Evolutionary conservation across 1,140 invertebrate species (phyloP).

Genomic region (Drosophila orosa): DNA sequence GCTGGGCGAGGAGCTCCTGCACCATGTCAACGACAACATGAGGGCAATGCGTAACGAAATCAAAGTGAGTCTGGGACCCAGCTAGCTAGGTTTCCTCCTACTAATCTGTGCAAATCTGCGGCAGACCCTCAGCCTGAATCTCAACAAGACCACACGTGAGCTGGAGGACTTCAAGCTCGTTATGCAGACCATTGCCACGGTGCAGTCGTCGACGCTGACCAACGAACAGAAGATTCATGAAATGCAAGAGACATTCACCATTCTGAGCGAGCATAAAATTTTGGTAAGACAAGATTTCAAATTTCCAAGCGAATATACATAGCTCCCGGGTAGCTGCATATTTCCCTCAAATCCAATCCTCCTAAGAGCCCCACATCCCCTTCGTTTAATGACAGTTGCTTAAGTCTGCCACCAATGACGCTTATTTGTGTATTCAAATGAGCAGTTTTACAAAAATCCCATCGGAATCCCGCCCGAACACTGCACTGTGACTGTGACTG

Average conservation of each 20-base stretch:
- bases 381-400: slow-evolving; percentile 58
- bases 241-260: slow-evolving; percentile 87
- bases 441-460: slow-evolving; percentile 77
- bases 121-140: slow-evolving; percentile 86
- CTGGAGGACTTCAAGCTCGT: slow-evolving; percentile 93
- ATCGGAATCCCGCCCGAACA: slow-evolving; percentile 38
- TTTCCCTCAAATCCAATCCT: slow-evolving; percentile 26
- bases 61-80: slow-evolving; percentile 61
- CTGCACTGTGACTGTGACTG: slow-evolving; percentile 24
- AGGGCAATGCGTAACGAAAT: slow-evolving; percentile 86
- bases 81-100: slow-evolving; percentile 1
- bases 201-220: slow-evolving; percentile 90
- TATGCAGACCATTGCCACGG: slow-evolving; percentile 91
- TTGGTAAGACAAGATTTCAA: slow-evolving; percentile 79
- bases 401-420: slow-evolving; percentile 45
- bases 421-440: slow-evolving; percentile 82
- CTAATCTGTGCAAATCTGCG: slow-evolving; percentile 39
- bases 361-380: slow-evolving; percentile 33
- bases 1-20: slow-evolving; percentile 87
- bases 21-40: slow-evolving; percentile 87
- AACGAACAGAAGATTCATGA: slow-evolving; percentile 90
- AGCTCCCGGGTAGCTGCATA: background rate
- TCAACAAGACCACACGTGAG: slow-evolving; percentile 89
- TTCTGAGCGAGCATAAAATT: slow-evolving; percentile 86
- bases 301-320: background rate